Percentiles rank a stretch among this genome's conserved stretches.
These are phyloP conservation scores for Odocoileus hemionus DNA, from an alignment of 2,113 vertebrate species.

Conservation along the genomic window DNA sequence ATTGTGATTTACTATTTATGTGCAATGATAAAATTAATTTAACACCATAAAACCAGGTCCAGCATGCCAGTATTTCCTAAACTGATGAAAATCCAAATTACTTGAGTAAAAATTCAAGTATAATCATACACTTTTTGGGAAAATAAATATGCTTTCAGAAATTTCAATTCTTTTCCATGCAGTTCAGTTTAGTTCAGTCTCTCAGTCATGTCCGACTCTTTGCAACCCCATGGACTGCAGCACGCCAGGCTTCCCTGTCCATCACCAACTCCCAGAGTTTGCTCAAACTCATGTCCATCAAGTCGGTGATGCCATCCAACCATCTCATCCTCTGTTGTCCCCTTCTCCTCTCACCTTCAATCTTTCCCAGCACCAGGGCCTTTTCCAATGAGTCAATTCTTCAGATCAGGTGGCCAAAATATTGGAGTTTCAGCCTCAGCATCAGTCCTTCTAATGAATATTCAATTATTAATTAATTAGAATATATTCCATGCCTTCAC, in stretches of 20 bases:
- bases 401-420: neutral
- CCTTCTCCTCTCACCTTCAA: neutral
- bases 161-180: neutral
- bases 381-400: neutral
- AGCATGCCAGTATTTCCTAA: neutral
- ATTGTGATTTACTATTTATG: neutral
- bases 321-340: neutral
- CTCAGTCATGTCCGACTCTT: neutral
- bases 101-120: neutral
- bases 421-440: neutral
- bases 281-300: neutral
- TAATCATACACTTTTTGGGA: neutral
- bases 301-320: neutral
- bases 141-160: neutral
- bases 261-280: neutral
- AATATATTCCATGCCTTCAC: neutral
- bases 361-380: neutral
- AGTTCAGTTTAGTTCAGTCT: neutral
- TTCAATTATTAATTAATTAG: neutral
- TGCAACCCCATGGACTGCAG: neutral
- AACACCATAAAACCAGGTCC: neutral
- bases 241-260: rapidly evolving
- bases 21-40: neutral
- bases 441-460: neutral
- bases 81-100: neutral